Percentiles rank a stretch among this genome's conserved stretches.
These are phyloP conservation scores for Drosophila birchii DNA, from an alignment of 2,888 invertebrate genomes.

Conservation along the genomic window DNA sequence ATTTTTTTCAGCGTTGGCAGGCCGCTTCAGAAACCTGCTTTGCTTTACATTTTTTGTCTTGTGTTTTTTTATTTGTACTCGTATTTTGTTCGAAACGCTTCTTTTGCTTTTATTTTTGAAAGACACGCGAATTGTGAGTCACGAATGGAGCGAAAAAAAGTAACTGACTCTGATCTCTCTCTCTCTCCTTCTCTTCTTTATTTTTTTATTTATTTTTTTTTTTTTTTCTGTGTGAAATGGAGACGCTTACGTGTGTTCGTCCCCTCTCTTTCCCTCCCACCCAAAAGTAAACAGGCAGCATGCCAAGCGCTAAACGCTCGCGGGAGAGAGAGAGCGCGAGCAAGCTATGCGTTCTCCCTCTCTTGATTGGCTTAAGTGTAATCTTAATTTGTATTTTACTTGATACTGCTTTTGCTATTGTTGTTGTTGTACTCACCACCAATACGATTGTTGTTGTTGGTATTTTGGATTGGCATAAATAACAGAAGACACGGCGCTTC, in stretches of 20 bases:
- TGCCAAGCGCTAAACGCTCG: slow-evolving; percentile 62
- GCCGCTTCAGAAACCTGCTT: slow-evolving; percentile 73
- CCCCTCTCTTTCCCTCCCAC: slow-evolving; percentile 16
- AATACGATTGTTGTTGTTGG: slow-evolving; percentile 67
- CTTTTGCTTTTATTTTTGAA: slow-evolving; percentile 72
- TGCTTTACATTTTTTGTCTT: slow-evolving; percentile 75
- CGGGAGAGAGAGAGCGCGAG: slow-evolving; percentile 31
- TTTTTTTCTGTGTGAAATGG: slow-evolving; percentile 49
- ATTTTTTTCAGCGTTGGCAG: slow-evolving; percentile 80
- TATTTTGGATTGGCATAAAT: slow-evolving; percentile 86
- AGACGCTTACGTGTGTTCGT: slow-evolving; percentile 55
- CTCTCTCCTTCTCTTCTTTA: slow-evolving; percentile 34
- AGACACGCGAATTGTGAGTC: slow-evolving; percentile 81
- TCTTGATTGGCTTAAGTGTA: slow-evolving; percentile 49
- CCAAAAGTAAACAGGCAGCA: slow-evolving; percentile 63
- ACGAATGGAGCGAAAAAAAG: slow-evolving; percentile 73
- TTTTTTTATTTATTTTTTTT: slow-evolving; percentile 13
- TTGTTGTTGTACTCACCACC: slow-evolving; percentile 62
- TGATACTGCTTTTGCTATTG: slow-evolving; percentile 13
- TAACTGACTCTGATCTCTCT: slow-evolving; percentile 71
- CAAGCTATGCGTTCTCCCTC: slow-evolving; percentile 17
- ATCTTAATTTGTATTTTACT: slow-evolving; percentile 46
- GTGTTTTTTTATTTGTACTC: slow-evolving; percentile 54
- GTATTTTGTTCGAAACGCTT: slow-evolving; percentile 61
- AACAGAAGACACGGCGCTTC: slow-evolving; percentile 88